These are phyloP conservation scores for Ryuthela nishihirai DNA, from an alignment of 2,888 invertebrate species.

Conservation along the genomic window DNA sequence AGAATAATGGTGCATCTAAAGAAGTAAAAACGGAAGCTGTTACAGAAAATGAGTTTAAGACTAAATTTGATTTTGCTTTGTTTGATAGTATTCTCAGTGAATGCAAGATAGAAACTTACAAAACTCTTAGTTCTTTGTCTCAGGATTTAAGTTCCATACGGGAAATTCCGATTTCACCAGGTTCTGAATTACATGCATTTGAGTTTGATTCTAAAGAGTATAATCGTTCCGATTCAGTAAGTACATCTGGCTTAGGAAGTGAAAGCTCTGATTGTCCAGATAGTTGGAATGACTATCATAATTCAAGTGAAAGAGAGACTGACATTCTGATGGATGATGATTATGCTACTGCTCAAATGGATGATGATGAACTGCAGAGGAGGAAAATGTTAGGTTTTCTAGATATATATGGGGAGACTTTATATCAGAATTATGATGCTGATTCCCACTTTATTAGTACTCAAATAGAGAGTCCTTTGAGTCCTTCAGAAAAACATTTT, in stretches of 20 bases:
- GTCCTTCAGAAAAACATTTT: no score
- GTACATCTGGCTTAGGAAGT: conserved; percentile 47
- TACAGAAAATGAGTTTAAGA: no score
- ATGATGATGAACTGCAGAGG: conserved; percentile 7
- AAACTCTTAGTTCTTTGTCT: neutral
- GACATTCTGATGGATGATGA: conserved; percentile 33
- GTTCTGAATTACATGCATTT: conserved; percentile 17
- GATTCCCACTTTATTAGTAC: neutral
- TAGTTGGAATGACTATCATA: conserved; percentile 30
- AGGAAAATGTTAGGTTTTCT: conserved; percentile 20
- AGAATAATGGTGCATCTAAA: no score
- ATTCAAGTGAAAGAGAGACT: conserved; percentile 24
- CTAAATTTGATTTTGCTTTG: neutral
- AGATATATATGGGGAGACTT: conserved; percentile 20
- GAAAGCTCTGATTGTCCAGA: conserved; percentile 45
- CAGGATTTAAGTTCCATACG: conserved; percentile 3
- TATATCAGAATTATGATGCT: conserved; percentile 29
- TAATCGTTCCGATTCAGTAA: conserved; percentile 46
- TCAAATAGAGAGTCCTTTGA: no score
- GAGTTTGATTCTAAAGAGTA: conserved; percentile 42
- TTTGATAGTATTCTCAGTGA: conserved; percentile 10
- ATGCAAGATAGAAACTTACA: conserved; percentile 8
- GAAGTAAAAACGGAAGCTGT: no score
- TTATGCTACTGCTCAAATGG: conserved; percentile 16
- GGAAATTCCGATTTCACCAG: no score